Evolutionary conservation across 1,140 invertebrate genomes (phyloP), one percentile per base, ranked within the genome.

Genomic region (Chelonus insularis): DNA sequence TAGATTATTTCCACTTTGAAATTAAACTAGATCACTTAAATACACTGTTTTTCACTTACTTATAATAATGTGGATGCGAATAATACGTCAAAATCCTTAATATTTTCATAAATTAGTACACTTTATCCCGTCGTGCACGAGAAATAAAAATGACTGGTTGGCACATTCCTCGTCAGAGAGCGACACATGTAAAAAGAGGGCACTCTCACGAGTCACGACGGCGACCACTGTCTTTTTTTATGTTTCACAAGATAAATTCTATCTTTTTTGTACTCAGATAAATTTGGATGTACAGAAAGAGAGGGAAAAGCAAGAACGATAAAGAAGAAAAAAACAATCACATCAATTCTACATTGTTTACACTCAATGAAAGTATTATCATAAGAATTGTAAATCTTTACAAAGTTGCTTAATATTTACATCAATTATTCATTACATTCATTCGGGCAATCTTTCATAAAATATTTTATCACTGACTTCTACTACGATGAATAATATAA

Each of bases 91-190:
- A 70, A 74, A 71, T 72, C 72, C 69, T 69, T 71, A 78, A 75
- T 75, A 74, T 77, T 76, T 72, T 73, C 69, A 74, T 75, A 76
- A 78, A 79, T 78, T 75, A 71, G 69, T 77, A 71, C 73, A 75
- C 73, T 78, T 73, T 70, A 72, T 75, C 77, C 66, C 72, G 77
- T 68, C 70, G 69, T 71, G 66, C 67, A 76, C 67, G 29, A 72
- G 70, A 76, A 77, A 78, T 75, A 79, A 79, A 80, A 80, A 78
- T 74, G 21, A 29, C n/a, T 71, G 60, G 47, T 77, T 76, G 16
- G 11, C 67, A 50, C 76, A 80, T 79, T 80, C 77, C 76, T 79
- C 78, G 70, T 16, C 62, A 74, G 77, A 63, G 70, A 60, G 71
- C 68, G 66, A 68, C 68, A 64, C 58, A 55, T 57, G 47, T 57